Base-by-base conservation (phyloP, 2,888 invertebrate species). In the Watsonalla binaria region DNA sequence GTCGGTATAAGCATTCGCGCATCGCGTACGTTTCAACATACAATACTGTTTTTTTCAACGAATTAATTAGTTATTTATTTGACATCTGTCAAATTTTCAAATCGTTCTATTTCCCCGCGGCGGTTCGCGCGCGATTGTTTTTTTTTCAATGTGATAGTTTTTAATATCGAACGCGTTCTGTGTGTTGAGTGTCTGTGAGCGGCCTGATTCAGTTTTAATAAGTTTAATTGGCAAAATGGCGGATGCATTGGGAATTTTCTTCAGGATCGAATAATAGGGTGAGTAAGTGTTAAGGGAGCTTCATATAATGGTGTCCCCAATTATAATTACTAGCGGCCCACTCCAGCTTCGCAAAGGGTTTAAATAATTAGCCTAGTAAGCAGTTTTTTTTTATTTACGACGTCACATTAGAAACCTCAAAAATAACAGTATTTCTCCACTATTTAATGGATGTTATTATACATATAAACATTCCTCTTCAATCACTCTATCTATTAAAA, bases 1-100 rank as follows among this genome's bases (percentile, higher is more conserved):
- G 89, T 89, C 74, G 59, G 60, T 62, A 66, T 61, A 61, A 60
- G 80, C 83, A 76, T 84, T 86, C 87, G 87, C 87, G 80, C 73
- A 76, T 73, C 76, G 73, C 80, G 80, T 77, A 81, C 83, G 70
- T 70, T 68, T 68, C 68, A 71, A 71, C 70, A 74, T 64, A 58
- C 54, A 53, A 57, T 62, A 53, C 56, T 54, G 53, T 60, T 63
- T 65, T 60, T 62, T 57, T 51, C 58, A 53, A 51, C 39, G 53
- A 51, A 51, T 58, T 49, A 55, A 54, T 34, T 49, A 14, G 6
- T 13, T 42, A 34, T 11, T 45, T 46, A 45, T 48, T 52, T 58
- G 47, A 42, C 46, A 45, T 45, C 47, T 45, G 34, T 35, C 13
- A 52, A 48, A 47, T 51, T 47, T 50, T 45, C 45, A 48, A 45